Conservation (phyloP, 2,797 vertebrate species). For the Ctenopoma multispine region DNA sequence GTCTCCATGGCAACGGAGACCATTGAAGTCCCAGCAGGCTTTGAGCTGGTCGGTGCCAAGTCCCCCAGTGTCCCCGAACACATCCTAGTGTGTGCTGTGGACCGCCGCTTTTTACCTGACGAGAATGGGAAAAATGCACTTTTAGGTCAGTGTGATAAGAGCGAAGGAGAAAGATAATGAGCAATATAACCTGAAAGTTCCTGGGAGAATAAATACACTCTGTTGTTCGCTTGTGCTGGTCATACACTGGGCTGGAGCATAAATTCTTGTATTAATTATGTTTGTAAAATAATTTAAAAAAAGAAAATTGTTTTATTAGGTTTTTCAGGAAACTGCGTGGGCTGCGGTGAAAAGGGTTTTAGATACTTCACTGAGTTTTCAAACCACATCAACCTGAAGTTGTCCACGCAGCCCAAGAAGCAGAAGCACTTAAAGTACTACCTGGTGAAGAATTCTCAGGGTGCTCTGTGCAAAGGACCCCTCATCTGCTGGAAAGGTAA, state of each 20-base stretch:
- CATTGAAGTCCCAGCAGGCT: constrained; percentile 93
- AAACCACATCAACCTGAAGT: constrained; percentile 99
- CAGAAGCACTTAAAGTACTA: constrained; percentile 99
- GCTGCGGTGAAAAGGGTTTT: constrained; percentile 98
- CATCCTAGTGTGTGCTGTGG: constrained; percentile 96
- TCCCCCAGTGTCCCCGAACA: constrained; percentile 95
- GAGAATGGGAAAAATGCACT: constrained; percentile 99
- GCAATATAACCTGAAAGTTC: constrained; percentile 12
- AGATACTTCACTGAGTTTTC: constrained; percentile 99
- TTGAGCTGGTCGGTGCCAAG: constrained; percentile 96
- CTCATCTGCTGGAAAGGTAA: constrained; percentile 99
- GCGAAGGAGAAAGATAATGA: constrained; percentile 1
- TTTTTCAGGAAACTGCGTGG: constrained; percentile 98
- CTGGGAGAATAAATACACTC: not conserved
- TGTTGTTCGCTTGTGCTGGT: not conserved
- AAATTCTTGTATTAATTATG: not conserved
- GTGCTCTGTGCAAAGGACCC: constrained; percentile 95
- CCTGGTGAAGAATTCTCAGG: constrained; percentile 96
- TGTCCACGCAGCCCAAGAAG: constrained; percentile 99
- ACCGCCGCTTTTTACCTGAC: constrained; percentile 96
- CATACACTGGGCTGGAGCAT: too few relatives aligned
- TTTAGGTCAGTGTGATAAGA: constrained; percentile 91
- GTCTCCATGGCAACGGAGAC: constrained; percentile 93
- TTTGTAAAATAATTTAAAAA: constrained; percentile 8
- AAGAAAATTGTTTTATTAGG: constrained; percentile 83